phyloP scores from a whole-genome alignment of 2,888 invertebrate genomes.

The Apomyelois bistriatella region DNA sequence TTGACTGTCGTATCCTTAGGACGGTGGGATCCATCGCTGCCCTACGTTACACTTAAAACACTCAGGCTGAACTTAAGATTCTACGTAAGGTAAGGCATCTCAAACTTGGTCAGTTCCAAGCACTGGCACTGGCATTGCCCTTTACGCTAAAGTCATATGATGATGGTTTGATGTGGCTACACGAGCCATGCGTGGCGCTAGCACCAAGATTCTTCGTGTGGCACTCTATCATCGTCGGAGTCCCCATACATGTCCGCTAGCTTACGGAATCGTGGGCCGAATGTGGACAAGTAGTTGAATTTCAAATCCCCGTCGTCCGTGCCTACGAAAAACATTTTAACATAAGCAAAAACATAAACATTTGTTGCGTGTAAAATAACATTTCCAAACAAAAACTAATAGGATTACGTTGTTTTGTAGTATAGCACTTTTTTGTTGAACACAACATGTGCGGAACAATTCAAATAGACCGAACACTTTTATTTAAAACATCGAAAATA shows the following conservation, averaged over 20 bases:
- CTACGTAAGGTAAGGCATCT: conserved; percentile 54
- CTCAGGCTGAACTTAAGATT: conserved; percentile 14
- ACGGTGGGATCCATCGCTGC: conserved; percentile 24
- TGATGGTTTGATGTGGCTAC: conserved; percentile 51
- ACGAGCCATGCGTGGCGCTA: conserved; percentile 78
- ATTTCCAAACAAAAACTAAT: neutral
- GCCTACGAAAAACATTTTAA: conserved; percentile 55
- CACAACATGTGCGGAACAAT: neutral
- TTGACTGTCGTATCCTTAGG: conserved; percentile 8
- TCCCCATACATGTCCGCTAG: conserved; percentile 97
- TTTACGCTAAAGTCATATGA: conserved; percentile 33
- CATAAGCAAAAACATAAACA: neutral
- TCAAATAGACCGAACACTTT: neutral
- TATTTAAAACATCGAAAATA: neutral
- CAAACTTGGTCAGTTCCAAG: conserved; percentile 37
- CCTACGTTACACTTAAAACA: conserved; percentile 18
- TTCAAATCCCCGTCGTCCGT: conserved; percentile 95
- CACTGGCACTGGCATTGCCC: conserved; percentile 33
- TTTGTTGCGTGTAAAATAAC: neutral
- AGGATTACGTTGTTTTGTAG: conserved; percentile 7
- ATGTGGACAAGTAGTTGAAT: conserved; percentile 96
- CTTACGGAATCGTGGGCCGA: conserved; percentile 97
- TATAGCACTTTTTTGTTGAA: neutral
- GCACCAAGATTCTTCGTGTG: conserved; percentile 92
- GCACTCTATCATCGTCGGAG: conserved; percentile 89